Conservation (phyloP, 37 sponge, comb jelly and placozoan species). For the Haliclona indistincta region DNA sequence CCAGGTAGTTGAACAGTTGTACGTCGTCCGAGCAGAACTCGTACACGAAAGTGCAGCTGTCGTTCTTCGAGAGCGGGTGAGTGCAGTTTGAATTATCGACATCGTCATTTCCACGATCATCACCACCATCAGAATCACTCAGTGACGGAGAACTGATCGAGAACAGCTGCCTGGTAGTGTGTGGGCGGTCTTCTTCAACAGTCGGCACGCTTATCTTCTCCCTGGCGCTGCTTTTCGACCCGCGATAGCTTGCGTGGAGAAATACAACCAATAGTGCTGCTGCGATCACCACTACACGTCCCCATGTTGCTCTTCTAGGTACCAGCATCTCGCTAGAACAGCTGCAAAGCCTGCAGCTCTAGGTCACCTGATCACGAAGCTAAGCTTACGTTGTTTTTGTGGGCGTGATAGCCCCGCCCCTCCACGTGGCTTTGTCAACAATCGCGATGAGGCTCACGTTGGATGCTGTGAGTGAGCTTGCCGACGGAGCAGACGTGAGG, state of each 20-base stretch:
- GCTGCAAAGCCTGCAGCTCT: background rate
- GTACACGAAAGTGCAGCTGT: conserved; percentile 55
- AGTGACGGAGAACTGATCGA: background rate
- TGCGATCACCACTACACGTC: background rate
- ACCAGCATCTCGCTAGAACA: too few species aligned
- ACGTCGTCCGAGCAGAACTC: conserved; percentile 39
- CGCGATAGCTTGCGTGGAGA: background rate
- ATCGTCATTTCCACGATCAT: conserved; percentile 8
- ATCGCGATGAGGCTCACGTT: background rate
- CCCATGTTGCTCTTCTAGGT: background rate
- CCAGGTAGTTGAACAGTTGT: conserved; percentile 61
- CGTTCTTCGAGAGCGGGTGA: conserved; percentile 15
- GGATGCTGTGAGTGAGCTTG: background rate
- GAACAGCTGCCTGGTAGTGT: background rate
- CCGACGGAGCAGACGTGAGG: background rate
- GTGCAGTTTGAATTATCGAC: conserved; percentile 17
- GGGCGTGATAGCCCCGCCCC: background rate
- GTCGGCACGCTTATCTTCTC: background rate
- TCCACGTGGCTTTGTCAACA: background rate
- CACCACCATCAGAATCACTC: background rate
- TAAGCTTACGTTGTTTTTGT: background rate
- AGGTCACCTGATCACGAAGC: background rate
- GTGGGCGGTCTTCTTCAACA: background rate
- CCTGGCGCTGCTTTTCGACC: background rate
- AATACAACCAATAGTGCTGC: background rate